phyloP scores from a whole-genome alignment of 2,113 vertebrate genomes.

The Lophochroa leadbeateri region DNA sequence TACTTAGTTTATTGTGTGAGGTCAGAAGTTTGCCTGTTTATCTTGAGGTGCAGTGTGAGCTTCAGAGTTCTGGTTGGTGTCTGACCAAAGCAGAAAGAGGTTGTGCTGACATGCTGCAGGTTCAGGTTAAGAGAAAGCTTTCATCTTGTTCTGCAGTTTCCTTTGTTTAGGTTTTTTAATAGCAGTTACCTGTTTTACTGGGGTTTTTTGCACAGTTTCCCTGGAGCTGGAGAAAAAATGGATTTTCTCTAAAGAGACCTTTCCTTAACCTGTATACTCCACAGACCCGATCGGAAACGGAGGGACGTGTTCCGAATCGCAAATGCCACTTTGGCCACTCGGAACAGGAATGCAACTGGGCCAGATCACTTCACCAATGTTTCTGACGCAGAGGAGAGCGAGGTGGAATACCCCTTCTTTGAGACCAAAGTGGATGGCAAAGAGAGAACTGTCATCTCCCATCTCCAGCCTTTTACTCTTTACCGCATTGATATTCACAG shows the following conservation, averaged over 20 bases:
- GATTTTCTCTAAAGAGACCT: not conserved
- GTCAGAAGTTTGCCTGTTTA: not conserved
- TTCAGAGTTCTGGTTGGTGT: not conserved
- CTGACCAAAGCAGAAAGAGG: not conserved
- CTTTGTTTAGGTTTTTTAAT: not conserved
- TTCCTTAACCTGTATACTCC: not conserved
- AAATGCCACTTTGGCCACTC: conserved; percentile 78
- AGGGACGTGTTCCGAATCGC: conserved; percentile 84
- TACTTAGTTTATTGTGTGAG: not conserved
- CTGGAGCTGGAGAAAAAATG: not conserved
- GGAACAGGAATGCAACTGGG: conserved; percentile 71
- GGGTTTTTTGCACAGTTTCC: not conserved
- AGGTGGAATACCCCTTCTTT: conserved; percentile 86
- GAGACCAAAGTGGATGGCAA: conserved; percentile 84
- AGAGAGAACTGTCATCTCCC: conserved; percentile 87
- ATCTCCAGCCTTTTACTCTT: conserved; percentile 90
- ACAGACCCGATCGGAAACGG: conserved; percentile 84
- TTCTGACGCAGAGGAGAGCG: conserved; percentile 78
- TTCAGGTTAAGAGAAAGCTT: not conserved
- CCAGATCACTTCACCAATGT: conserved; percentile 74
- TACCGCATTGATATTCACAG: conserved; percentile 97
- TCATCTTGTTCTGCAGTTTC: not conserved
- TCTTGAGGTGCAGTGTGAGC: not conserved
- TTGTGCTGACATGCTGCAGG: not conserved
- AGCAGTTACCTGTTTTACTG: not conserved